A percentile compares a stretch with the other conserved stretches of the same genome.
Conservation (phyloP, 2,113 vertebrate genomes). For the Corythornis vintsioides region DNA sequence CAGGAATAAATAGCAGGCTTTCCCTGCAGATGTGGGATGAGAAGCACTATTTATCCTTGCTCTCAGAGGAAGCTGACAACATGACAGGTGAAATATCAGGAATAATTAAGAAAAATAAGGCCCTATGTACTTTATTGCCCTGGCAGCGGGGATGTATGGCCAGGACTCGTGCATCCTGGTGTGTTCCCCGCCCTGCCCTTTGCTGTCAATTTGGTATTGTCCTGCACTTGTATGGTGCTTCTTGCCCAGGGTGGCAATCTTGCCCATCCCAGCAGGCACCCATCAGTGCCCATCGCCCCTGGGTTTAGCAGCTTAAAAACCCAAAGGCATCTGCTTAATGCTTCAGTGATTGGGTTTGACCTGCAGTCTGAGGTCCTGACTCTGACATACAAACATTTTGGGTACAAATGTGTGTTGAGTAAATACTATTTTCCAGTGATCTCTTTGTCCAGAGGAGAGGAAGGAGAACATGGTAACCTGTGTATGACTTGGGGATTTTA, state of each 20-base stretch:
- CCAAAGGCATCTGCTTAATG: not conserved
- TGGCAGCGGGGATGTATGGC: not conserved
- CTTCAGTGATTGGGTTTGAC: accelerated
- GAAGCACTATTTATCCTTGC: conserved; percentile 77
- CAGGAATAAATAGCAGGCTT: conserved; percentile 79
- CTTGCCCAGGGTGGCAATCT: accelerated
- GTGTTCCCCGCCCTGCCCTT: not conserved
- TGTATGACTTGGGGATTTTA: not conserved
- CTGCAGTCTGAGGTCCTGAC: not conserved
- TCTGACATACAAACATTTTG: accelerated
- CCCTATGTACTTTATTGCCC: conserved; percentile 43
- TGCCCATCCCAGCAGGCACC: not conserved
- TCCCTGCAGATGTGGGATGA: conserved; percentile 76
- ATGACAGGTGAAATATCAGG: conserved; percentile 74
- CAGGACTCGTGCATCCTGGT: not conserved
- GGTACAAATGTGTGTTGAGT: accelerated
- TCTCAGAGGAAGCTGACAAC: conserved; percentile 78
- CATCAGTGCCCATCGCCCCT: accelerated
- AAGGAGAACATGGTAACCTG: not conserved
- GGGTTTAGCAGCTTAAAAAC: not conserved
- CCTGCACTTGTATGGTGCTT: not conserved
- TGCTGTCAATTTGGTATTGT: not conserved
- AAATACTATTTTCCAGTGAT: not conserved
- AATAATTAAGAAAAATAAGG: conserved; percentile 83
- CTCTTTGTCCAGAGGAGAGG: not conserved